A percentile compares a stretch with the other conserved stretches of the same genome.
Evolutionary conservation across 2,113 vertebrate genomes (phyloP).

Genomic region (Neotoma lepida): DNA sequence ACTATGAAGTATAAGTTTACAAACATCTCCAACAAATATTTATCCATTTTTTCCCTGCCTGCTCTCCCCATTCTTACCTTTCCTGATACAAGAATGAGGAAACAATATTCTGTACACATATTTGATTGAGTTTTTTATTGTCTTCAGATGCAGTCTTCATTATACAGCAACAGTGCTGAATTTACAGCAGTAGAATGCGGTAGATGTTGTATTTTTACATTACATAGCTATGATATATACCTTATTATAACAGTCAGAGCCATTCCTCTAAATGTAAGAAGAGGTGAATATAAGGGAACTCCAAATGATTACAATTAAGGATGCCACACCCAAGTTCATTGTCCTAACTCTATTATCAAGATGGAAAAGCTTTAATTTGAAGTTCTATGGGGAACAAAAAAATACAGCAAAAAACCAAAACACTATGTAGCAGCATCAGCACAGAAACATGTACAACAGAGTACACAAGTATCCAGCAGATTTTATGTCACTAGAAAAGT

Average conservation of each 20-base stretch:
- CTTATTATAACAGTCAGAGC: conserved; percentile 60
- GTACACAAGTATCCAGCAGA: neutral
- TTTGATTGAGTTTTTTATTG: conserved; percentile 69
- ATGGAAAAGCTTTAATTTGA: conserved; percentile 28
- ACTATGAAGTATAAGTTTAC: conserved; percentile 2
- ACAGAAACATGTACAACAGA: conserved; percentile 15
- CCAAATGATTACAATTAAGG: neutral
- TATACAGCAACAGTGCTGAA: conserved; percentile 46
- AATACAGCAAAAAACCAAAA: conserved; percentile 56
- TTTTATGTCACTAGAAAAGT: conserved; percentile 56
- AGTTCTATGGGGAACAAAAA: neutral
- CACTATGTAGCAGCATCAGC: neutral
- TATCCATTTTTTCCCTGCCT: neutral
- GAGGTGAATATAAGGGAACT: conserved; percentile 12
- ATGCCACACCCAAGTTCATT: neutral
- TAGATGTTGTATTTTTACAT: conserved; percentile 33
- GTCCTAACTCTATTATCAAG: conserved; percentile 6
- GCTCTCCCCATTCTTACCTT: neutral
- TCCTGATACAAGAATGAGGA: conserved; percentile 45
- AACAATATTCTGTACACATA: conserved; percentile 62
- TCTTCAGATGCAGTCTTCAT: conserved; percentile 51
- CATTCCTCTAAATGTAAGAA: conserved; percentile 59
- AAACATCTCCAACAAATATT: conserved; percentile 33
- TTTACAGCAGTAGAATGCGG: conserved; percentile 49
- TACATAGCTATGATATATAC: conserved; percentile 34